Base-by-base conservation (phyloP, 2,797 vertebrate species). In the Buceros bicornis region DNA sequence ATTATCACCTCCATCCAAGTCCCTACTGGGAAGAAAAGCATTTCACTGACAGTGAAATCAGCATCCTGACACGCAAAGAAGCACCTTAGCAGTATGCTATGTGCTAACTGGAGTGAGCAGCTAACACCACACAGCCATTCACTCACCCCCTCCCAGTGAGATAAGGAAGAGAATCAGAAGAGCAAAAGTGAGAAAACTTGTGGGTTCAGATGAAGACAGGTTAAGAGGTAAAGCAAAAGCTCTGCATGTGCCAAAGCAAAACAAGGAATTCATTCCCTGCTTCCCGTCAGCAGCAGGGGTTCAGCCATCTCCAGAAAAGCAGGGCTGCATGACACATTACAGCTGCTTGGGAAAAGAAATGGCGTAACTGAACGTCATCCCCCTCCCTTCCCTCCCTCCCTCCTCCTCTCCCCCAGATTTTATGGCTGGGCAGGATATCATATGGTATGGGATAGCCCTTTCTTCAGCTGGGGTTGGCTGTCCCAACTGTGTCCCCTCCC, bases 371-470 rank as follows among this genome's bases (percentile, higher is more conserved):
- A 90, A 48, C 6, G 5, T 48, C 35, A 4, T 6, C 12, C 35
- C 16, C 3, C 15, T 61, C 53, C 11, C 16, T n/a, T n/a, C 19
- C n/a, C 37, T 6, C 37, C 37, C 37, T 37, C 35, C 26, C 25
- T 6, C 48, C 48, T 22, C 19, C 48, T 48, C 48, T 48, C 48
- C 48, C n/a, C 31, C 11, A 13, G 47, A 18, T 79, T 54, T 84
- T 72, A 53, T 16, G 0, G 1, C 13, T 10, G 7, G 16, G n/a
- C 43, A 51, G 0, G 1, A 48, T 20, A 22, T 8, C 13, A 35
- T 26, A 53, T 7, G 6, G 47, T 35, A 21, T 6, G 13, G 25
- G 19, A 40, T 9, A 78, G 3, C 40, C 24, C 45, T 58, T 65
- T 21, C n/a, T 45, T 31, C 51, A 31, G 14, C 3, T 58, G 37